Percentiles rank a stretch among this genome's conserved stretches.
Evolutionary conservation across 2,888 invertebrate species (phyloP).

Genomic region (Drosophila yooni): DNA sequence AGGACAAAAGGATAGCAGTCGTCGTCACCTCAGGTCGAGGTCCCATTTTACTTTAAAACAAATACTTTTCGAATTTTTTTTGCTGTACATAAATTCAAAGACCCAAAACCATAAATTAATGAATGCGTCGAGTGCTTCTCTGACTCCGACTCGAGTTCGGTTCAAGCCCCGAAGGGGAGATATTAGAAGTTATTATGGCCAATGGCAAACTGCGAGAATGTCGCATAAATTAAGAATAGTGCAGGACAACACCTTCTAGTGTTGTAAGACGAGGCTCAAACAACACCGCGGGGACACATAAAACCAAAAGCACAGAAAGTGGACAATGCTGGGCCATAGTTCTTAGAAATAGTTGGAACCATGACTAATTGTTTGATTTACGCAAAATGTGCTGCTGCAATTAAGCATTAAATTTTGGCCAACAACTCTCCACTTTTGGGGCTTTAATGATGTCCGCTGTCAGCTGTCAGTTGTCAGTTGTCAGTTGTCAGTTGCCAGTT

Average conservation of each 20-base stretch:
- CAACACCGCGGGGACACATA: conserved; percentile 80
- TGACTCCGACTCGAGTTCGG: conserved; percentile 9
- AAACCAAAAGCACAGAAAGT: conserved; percentile 59
- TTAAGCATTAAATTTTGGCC: conserved; percentile 37
- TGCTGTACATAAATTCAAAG: conserved; percentile 65
- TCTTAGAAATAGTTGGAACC: conserved; percentile 31
- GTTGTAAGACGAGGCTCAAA: conserved; percentile 73
- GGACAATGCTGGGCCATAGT: conserved; percentile 49
- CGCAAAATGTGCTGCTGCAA: conserved; percentile 59
- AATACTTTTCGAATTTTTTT: conserved; percentile 62
- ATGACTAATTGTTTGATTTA: conserved; percentile 82
- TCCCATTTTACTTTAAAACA: conserved; percentile 51
- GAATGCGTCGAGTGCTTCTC: conserved; percentile 58
- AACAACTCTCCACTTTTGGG: conserved; percentile 25
- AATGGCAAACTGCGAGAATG: conserved; percentile 71
- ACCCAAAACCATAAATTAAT: conserved; percentile 76
- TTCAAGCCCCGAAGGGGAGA: conserved; percentile 49
- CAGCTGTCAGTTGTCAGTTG: conserved; percentile 33
- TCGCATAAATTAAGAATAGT: conserved; percentile 75
- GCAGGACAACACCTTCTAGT: conserved; percentile 72
- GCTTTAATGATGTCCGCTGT: conserved; percentile 48
- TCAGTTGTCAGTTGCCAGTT: conserved; percentile 62
- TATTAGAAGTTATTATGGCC: conserved; percentile 76
- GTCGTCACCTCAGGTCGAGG: conserved; percentile 50
- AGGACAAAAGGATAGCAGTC: neutral